Percentiles rank a stretch among this genome's conserved stretches.
Evolutionary conservation across 2,888 invertebrate genomes (phyloP).

Genomic region (Odontomyia ornata): DNA sequence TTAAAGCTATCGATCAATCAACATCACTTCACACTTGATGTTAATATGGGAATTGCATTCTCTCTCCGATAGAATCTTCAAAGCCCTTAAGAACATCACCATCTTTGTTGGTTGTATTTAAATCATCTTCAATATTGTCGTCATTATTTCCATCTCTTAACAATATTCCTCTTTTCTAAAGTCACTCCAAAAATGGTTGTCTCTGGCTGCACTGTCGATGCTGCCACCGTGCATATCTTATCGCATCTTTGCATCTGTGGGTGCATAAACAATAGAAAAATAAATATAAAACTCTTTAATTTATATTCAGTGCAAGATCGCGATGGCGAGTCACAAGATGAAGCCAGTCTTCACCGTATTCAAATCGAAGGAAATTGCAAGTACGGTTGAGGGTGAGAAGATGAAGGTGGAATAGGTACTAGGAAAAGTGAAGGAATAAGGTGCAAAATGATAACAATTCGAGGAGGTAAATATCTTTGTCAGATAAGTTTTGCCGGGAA

Average conservation of each 20-base stretch:
- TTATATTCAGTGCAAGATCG: slow-evolving; percentile 44
- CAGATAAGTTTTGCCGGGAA: too few relatives aligned
- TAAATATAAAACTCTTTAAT: slow-evolving; percentile 43
- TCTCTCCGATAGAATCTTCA: slow-evolving; percentile 1
- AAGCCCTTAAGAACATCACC: background rate
- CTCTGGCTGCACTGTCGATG: background rate
- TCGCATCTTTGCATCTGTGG: slow-evolving; percentile 43
- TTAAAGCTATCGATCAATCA: slow-evolving; percentile 37
- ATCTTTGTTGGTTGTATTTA: slow-evolving; percentile 7
- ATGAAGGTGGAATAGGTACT: background rate
- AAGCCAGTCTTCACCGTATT: slow-evolving; percentile 32
- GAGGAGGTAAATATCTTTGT: background rate
- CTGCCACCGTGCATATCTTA: slow-evolving; percentile 38
- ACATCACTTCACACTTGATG: slow-evolving; percentile 40
- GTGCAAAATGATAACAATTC: background rate
- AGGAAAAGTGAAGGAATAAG: slow-evolving; percentile 18
- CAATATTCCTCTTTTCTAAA: slow-evolving; percentile 34
- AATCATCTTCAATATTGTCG: slow-evolving; percentile 29
- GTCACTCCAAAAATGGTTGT: slow-evolving; percentile 35
- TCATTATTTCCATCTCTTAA: slow-evolving; percentile 30
- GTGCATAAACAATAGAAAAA: slow-evolving; percentile 45
- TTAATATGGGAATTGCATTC: slow-evolving; percentile 32
- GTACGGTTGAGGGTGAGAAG: background rate
- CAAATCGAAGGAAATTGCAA: slow-evolving; percentile 20
- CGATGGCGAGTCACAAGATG: slow-evolving; percentile 26